A percentile compares a stretch with the other conserved stretches of the same genome.
Evolutionary conservation across 2,888 invertebrate genomes (phyloP).

Genomic region (Ennomos quercinarius): DNA sequence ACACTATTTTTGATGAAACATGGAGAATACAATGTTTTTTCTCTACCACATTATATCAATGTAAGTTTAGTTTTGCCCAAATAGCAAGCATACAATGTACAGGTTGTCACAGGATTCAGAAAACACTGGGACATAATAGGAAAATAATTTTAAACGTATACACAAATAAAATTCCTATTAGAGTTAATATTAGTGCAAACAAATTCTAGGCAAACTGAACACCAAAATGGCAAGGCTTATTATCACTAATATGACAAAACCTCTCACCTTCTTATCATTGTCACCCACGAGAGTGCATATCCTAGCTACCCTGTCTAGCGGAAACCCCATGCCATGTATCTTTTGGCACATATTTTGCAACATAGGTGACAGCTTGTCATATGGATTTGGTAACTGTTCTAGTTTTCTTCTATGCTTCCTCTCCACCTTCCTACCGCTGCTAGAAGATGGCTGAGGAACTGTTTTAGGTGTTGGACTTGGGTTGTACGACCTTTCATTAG

Average conservation of each 20-base stretch:
- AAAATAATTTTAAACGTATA: too few species aligned
- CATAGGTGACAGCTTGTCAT: slow-evolving; percentile 73
- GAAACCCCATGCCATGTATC: slow-evolving; percentile 95
- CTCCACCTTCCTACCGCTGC: slow-evolving; percentile 56
- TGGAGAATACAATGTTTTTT: too few species aligned
- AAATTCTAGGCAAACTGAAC: too few species aligned
- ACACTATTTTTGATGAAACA: too few species aligned
- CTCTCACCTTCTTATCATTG: slow-evolving; percentile 92
- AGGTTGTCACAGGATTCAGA: too few species aligned
- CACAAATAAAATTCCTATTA: too few species aligned
- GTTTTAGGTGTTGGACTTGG: slow-evolving; percentile 78
- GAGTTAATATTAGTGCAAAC: too few species aligned
- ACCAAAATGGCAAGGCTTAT: background rate
- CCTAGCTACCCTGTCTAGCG: slow-evolving; percentile 91
- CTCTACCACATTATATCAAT: too few species aligned
- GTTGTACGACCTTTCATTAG: slow-evolving; percentile 80
- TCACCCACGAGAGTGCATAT: slow-evolving; percentile 91
- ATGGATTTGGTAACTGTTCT: slow-evolving; percentile 71
- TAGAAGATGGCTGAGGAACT: slow-evolving; percentile 53
- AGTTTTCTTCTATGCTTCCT: slow-evolving; percentile 58
- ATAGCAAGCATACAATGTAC: too few species aligned
- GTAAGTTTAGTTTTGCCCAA: too few species aligned
- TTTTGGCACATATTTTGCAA: slow-evolving; percentile 89
- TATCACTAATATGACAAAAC: background rate
- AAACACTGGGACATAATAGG: too few species aligned